Base-by-base conservation (phyloP, 1,140 invertebrate species). In the Euschistus heros region DNA sequence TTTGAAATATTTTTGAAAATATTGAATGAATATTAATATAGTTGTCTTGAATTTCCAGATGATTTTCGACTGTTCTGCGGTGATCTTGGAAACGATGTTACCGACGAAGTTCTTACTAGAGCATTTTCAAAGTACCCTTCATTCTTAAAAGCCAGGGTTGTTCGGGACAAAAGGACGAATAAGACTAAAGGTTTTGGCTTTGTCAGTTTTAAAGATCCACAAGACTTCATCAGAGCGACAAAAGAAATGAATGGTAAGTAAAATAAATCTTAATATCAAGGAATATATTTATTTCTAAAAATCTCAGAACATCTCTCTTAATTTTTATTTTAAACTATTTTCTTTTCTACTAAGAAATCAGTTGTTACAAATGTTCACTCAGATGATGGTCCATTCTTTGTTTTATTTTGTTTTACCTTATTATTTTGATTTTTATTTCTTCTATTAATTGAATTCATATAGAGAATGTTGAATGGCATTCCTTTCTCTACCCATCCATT, bases 161-260 rank as follows among this genome's bases (percentile, higher is more conserved):
- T 99, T 2, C 79, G 97, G 68, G 97, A 99, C 75, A 97, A 96
- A 73, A 78, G 95, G 55, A 96, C 94, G 0, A 98, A 98, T 74
- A 99, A 99, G 78, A 97, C 91, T 55, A 97, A 97, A 80, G 97
- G 97, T 8, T 99, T 96, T 78, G 97, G 97, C 7, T 99, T 99
- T 76, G 92, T 98, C 42, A 98, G 95, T 71, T 98, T 99, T 74
- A 95, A 93, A 74, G 94, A 99, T 77, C 94, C 97, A 0, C 86
- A 89, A 46, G 97, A 99, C 76, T 99, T 98, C 73, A 94, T 96
- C 44, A 88, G 90, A 73, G 97, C 97, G 13, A 98, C 98, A 88
- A 93, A 97, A 73, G 96, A 98, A 82, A 95, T 98, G 89, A 95
- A 92, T 73, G 90, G 87, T 88, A 74, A 83, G 79, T 74, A 55